These are phyloP conservation scores for Gisinianus flammeolus DNA, from an alignment of 2,888 invertebrate genomes.

Conservation along the genomic window DNA sequence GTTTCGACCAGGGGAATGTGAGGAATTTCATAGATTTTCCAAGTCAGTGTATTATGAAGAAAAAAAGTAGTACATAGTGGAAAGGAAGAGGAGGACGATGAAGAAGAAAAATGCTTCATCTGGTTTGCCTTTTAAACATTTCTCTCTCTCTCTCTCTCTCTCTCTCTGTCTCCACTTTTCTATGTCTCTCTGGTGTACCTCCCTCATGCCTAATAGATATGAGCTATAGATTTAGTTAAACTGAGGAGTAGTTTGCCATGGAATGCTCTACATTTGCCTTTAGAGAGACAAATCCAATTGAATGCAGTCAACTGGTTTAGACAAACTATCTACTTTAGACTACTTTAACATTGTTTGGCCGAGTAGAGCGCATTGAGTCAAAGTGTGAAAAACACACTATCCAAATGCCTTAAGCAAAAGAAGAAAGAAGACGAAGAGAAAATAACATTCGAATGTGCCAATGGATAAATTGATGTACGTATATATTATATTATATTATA, in stretches of 20 bases:
- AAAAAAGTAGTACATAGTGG: neutral
- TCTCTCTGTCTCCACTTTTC: neutral
- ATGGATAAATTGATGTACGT: conserved; percentile 12
- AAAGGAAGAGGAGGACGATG: no score
- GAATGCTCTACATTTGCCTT: neutral
- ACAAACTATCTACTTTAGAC: conserved; percentile 3
- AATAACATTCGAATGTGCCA: neutral
- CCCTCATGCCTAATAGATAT: conserved; percentile 9
- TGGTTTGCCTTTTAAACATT: neutral
- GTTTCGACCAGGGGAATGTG: neutral
- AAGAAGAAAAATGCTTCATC: neutral
- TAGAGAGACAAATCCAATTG: conserved; percentile 20
- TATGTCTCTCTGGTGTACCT: neutral
- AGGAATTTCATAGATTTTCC: neutral
- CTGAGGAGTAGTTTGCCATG: neutral
- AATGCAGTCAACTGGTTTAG: conserved; percentile 19
- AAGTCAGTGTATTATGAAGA: neutral
- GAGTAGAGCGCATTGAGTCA: neutral
- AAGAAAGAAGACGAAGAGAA: neutral
- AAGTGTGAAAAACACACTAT: neutral
- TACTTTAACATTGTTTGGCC: neutral
- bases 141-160: neutral
- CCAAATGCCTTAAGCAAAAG: neutral
- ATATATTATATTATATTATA: no score
- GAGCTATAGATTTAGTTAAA: neutral